Percentiles rank a stretch among this genome's conserved stretches.
Conservation (phyloP, 2,113 vertebrate species). For the Macquaria australasica region DNA sequence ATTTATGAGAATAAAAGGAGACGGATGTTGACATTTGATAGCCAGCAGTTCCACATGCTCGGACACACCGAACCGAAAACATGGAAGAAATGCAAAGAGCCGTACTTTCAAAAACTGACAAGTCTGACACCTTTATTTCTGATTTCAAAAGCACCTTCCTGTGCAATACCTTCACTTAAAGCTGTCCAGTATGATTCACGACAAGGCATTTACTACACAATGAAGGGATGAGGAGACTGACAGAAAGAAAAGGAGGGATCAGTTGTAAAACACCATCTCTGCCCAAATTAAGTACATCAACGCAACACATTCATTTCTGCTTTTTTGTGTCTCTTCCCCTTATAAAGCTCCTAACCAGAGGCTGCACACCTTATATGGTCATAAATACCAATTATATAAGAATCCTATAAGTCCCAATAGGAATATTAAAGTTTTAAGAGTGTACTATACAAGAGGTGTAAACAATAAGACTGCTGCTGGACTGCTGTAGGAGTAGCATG, state of each 20-base stretch:
- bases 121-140: neutral
- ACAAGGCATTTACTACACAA: neutral
- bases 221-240: neutral
- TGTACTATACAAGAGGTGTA: neutral
- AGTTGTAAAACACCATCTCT: neutral
- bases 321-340: conserved; percentile 59
- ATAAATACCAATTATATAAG: neutral
- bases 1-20: conserved; percentile 27
- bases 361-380: conserved; percentile 29
- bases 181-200: neutral
- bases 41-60: conserved; percentile 8
- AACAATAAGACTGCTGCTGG: neutral
- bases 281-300: conserved; percentile 1
- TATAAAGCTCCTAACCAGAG: neutral
- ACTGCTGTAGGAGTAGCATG: neutral
- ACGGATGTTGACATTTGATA: conserved; percentile 24
- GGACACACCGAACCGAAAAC: neutral
- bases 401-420: neutral
- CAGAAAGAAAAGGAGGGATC: neutral
- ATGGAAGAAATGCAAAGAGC: neutral
- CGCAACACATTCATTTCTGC: conserved; percentile 43
- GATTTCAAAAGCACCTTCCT: conserved; percentile 8
- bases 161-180: neutral
- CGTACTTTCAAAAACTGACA: neutral
- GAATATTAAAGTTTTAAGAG: neutral